Evolutionary conservation across 2,888 invertebrate species (phyloP).

Genomic region (Aspidiotus rigidus): DNA sequence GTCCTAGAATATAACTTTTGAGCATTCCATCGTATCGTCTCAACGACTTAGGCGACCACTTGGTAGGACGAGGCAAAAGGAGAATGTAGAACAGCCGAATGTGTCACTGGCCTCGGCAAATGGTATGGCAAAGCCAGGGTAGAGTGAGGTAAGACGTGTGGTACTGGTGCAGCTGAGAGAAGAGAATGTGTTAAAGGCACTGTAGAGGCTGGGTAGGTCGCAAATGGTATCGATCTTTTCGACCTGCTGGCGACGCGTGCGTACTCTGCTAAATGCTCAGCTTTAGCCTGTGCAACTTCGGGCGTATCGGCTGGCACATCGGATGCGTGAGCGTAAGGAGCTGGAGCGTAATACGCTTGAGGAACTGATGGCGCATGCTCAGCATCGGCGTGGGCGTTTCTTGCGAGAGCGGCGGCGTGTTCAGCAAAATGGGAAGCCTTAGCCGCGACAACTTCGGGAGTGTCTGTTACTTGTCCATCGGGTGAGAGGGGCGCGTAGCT

Average conservation of each 20-base stretch:
- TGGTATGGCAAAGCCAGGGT: slow-evolving; percentile 16
- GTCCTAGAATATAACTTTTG: no score
- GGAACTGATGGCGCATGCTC: slow-evolving; percentile 37
- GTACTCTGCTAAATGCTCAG: slow-evolving; percentile 42
- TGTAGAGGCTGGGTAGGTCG: slow-evolving; percentile 32
- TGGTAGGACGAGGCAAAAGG: slow-evolving; percentile 44
- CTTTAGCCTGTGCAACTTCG: slow-evolving; percentile 45
- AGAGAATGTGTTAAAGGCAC: slow-evolving; percentile 21
- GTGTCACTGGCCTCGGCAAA: slow-evolving; percentile 39
- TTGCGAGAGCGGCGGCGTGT: slow-evolving; percentile 44
- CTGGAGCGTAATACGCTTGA: slow-evolving; percentile 24
- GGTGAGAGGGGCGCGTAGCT: slow-evolving; percentile 3
- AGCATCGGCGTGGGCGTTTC: slow-evolving; percentile 40
- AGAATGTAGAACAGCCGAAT: slow-evolving; percentile 44
- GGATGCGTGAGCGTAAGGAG: slow-evolving; percentile 42
- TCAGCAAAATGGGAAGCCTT: slow-evolving; percentile 37
- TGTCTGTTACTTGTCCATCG: slow-evolving; percentile 32
- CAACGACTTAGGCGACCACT: not conserved
- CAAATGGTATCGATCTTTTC: slow-evolving; percentile 23
- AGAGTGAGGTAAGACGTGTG: slow-evolving; percentile 30
- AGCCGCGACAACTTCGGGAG: slow-evolving; percentile 37
- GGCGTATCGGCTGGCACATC: slow-evolving; percentile 43
- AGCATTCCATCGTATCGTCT: no score
- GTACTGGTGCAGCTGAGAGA: slow-evolving; percentile 26
- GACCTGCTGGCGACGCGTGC: slow-evolving; percentile 33